These are phyloP conservation scores for Melanotaenia parkinsoni DNA, from an alignment of 2,797 vertebrate genomes.

Conservation along the genomic window DNA sequence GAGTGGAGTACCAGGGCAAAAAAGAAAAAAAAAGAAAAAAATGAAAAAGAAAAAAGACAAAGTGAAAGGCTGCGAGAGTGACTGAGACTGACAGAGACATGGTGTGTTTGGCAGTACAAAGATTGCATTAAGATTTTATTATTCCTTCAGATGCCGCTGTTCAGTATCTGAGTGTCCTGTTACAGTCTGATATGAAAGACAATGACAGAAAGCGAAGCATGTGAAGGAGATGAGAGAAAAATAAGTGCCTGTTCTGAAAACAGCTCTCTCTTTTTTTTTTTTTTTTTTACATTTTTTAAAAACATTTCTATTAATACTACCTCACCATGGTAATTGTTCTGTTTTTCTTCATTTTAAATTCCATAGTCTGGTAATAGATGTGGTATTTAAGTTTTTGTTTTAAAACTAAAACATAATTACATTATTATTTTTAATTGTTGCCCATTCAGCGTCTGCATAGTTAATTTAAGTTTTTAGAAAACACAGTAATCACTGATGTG, in stretches of 20 bases:
- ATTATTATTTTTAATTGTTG: background rate
- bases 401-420: background rate
- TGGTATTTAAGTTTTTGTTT: background rate
- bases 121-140: conserved; percentile 62
- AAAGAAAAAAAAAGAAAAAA: conserved; percentile 28
- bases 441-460: background rate
- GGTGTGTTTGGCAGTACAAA: conserved; percentile 52
- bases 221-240: conserved; percentile 32
- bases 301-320: conserved; percentile 11
- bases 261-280: conserved; percentile 1
- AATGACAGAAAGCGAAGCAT: conserved; percentile 31
- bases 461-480: background rate
- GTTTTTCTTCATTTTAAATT: background rate
- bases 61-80: conserved; percentile 20
- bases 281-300: background rate
- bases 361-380: background rate
- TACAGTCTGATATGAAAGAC: conserved; percentile 52
- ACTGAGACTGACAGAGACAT: conserved; percentile 14
- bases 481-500: background rate
- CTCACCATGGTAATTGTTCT: background rate
- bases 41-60: conserved; percentile 14
- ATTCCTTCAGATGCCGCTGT: conserved; percentile 56
- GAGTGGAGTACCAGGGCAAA: conserved; percentile 30
- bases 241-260: conserved; percentile 18
- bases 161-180: conserved; percentile 57